Evolutionary conservation across 2,797 vertebrate genomes (phyloP), one percentile per base, ranked within the genome.

Genomic region (Coregonus sp.): DNA sequence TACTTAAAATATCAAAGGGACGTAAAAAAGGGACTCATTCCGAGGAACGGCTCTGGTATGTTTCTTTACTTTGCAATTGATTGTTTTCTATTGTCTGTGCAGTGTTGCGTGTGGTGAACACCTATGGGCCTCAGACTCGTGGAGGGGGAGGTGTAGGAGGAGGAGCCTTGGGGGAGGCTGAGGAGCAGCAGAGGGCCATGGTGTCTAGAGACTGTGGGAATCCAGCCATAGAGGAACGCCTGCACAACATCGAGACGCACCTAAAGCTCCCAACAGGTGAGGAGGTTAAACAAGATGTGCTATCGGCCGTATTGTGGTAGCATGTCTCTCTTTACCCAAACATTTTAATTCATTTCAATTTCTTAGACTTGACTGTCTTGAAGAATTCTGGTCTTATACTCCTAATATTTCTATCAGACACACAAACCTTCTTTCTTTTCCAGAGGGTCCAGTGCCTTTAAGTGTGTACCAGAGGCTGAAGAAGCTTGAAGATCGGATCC

Each of bases 51-150:
- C 40, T 9, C 40, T 47, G 40, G 40, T 47, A 47, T 3, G 40
- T 12, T 47, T 47, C 40, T 59, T 20, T 20, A 20, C 7, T 20
- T 7, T 16, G 14, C 25, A 31, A 31, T 31, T 3, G 9, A 50
- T 70, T 50, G 3, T 25, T 54, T 51, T 6, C 47, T 74, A 50
- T 52, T 52, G 0, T 84, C 70, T 68, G 75, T 70, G 1, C 89
- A 99, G 98, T 99, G 87, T 97, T 96, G 20, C 96, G 97, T 78
- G 97, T 99, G 77, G 94, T 99, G 71, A 99, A 99, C 92, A 97
- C 96, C 0, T 98, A 99, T 0, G 97, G 97, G 72, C 98, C 98
- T 20, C 98, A 99, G 86, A 99, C 97, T 67, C 93, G 95, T 72
- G 79, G 90, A 74, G 95, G 94, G 82, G 93, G 89, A 82, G 75